Evolutionary conservation across 2,113 vertebrate genomes (phyloP).

Genomic region (Campylomormyrus numenius): DNA sequence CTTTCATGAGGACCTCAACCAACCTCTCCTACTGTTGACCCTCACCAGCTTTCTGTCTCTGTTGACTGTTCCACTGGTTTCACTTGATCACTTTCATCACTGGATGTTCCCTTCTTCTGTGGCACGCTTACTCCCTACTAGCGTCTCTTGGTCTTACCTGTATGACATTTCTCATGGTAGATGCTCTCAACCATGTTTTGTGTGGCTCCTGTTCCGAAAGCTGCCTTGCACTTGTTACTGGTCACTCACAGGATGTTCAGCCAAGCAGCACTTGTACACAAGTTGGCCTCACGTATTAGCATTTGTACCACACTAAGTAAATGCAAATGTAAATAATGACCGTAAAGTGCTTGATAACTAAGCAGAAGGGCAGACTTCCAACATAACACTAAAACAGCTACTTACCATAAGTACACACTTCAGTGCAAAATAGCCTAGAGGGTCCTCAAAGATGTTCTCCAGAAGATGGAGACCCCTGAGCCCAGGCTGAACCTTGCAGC

Average conservation of each 20-base stretch:
- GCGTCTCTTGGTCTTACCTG: neutral
- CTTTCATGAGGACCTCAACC: neutral
- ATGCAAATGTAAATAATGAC: neutral
- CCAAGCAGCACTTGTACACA: too few species aligned
- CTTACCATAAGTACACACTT: neutral
- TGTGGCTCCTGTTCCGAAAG: neutral
- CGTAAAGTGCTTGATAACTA: neutral
- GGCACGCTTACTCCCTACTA: neutral
- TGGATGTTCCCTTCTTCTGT: neutral
- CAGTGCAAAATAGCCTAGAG: neutral
- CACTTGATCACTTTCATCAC: neutral
- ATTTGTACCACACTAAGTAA: neutral
- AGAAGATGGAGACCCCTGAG: neutral
- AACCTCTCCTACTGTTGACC: neutral
- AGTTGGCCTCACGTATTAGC: neutral
- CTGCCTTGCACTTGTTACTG: too few species aligned
- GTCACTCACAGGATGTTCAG: too few species aligned
- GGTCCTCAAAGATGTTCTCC: neutral
- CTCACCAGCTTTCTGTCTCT: neutral
- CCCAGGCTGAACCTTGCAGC: neutral
- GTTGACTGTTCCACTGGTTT: neutral
- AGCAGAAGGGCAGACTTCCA: neutral
- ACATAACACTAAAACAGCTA: neutral
- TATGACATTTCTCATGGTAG: neutral
- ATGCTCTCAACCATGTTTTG: neutral